phyloP scores from a whole-genome alignment of 2,797 vertebrate genomes.

The Gymnopithys bicolor region DNA sequence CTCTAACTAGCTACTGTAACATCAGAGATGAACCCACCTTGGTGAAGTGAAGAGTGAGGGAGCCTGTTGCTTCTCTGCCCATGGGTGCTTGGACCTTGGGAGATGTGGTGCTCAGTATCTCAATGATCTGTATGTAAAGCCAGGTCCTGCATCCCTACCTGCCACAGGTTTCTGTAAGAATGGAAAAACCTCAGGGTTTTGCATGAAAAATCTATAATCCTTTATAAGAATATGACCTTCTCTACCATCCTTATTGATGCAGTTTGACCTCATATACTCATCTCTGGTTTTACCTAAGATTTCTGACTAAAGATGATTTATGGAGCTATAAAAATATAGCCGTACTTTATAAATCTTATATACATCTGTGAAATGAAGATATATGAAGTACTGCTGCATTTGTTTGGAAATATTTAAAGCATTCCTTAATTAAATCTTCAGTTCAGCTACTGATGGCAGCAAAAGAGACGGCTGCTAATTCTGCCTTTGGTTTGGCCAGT shows the following conservation, averaged over 20 bases:
- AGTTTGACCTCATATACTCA: background rate
- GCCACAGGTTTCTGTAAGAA: background rate
- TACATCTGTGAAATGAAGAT: background rate
- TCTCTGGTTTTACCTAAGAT: background rate
- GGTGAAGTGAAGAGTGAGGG: background rate
- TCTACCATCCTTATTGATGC: background rate
- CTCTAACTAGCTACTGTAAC: slow-evolving; percentile 41
- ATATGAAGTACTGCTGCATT: background rate
- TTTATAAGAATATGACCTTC: background rate
- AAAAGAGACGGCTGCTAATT: background rate
- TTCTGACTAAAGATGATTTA: background rate
- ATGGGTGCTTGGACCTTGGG: background rate
- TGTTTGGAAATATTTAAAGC: background rate
- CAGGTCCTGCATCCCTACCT: background rate
- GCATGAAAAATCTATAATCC: background rate
- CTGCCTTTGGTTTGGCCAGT: slow-evolving; percentile 6
- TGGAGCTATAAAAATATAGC: background rate
- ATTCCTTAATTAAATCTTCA: background rate
- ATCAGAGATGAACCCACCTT: background rate
- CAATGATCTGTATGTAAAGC: fast-evolving
- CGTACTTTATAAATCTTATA: background rate
- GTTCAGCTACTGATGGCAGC: background rate
- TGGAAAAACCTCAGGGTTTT: background rate
- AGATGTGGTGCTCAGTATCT: background rate
- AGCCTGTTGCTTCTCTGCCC: background rate